Evolutionary conservation across 1,140 invertebrate genomes (phyloP), one percentile per base, ranked within the genome.

Genomic region (Drosophila hydei): DNA sequence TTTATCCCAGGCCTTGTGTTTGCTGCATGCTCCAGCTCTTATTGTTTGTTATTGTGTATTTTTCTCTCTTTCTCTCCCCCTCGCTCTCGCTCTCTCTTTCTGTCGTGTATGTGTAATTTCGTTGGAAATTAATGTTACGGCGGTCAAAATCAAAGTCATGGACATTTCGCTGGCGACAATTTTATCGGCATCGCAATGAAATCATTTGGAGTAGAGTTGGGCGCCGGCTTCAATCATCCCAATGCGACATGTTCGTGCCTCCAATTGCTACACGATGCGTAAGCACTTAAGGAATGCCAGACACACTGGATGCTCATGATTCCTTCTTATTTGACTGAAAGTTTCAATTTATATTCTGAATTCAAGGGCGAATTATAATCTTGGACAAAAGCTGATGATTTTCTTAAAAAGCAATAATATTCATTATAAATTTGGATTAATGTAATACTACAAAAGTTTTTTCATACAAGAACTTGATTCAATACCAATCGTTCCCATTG

Each of bases 131-230:
- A 90, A 90, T 90, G 81, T 83, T 75, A 70, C 63, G 68, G 87
- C 87, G 87, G 87, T 50, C 88, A 71, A 90, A 90, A 90, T 90
- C 87, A 90, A 90, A 90, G 88, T 79, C 81, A 75, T 50, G 65
- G 72, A 88, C 75, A 76, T 85, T 72, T 77, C 63, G 76, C 73
- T 90, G 87, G 87, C 87, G 87, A 90, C 87, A 90, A 90, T 90
- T 90, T 90, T 90, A 90, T 90, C 87, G 76, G 79, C 79, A 83
- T 72, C 71, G 77, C 87, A 90, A 88, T 79, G 73, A 87, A 83
- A 83, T 75, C 88, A 83, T 90, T 90, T 79, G 62, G 79, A 64
- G 21, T 70, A 64, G 51, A 64, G 60, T 42, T 56, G 68, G 43
- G 51, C 61, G 43, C 60, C 67, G 40, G 60, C 47, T 47, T 47